phyloP scores from a whole-genome alignment of 2,888 invertebrate species.

The Holacanthella duospinosa region DNA sequence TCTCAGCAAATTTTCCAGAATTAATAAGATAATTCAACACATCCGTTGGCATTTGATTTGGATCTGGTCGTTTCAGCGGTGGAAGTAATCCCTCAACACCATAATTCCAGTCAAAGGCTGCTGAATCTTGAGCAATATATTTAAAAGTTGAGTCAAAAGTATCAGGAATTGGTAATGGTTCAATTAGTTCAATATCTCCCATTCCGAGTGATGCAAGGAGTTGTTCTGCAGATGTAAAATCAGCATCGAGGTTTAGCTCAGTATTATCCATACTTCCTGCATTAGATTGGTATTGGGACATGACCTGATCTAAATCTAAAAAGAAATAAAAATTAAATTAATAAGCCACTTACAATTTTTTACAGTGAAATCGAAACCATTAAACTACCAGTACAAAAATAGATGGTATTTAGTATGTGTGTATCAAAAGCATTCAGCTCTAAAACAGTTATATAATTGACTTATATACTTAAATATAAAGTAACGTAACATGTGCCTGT shows the following conservation, averaged over 20 bases:
- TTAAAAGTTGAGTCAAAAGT: not conserved
- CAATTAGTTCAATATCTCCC: not conserved
- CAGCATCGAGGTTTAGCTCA: not conserved
- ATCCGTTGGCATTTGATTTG: not conserved
- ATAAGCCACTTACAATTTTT: too few relatives aligned
- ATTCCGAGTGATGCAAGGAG: not conserved
- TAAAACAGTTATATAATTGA: too few relatives aligned
- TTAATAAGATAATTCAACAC: not conserved
- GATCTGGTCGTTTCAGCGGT: not conserved
- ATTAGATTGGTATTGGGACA: not conserved
- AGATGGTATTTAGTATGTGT: too few relatives aligned
- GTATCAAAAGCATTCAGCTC: too few relatives aligned
- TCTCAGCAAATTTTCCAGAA: not conserved
- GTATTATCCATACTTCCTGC: not conserved
- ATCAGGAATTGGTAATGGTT: not conserved
- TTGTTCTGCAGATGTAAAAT: not conserved
- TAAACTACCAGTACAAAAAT: too few relatives aligned
- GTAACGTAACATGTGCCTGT: too few relatives aligned
- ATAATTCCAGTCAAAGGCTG: not conserved
- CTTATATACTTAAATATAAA: too few relatives aligned
- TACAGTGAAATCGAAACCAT: too few relatives aligned
- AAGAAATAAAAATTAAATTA: not conserved
- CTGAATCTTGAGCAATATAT: not conserved
- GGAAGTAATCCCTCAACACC: not conserved
- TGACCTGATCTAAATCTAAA: not conserved